A percentile compares a stretch with the other conserved stretches of the same genome.
These are phyloP conservation scores for Catharus ustulatus DNA, from an alignment of 2,797 vertebrate species.

Conservation along the genomic window DNA sequence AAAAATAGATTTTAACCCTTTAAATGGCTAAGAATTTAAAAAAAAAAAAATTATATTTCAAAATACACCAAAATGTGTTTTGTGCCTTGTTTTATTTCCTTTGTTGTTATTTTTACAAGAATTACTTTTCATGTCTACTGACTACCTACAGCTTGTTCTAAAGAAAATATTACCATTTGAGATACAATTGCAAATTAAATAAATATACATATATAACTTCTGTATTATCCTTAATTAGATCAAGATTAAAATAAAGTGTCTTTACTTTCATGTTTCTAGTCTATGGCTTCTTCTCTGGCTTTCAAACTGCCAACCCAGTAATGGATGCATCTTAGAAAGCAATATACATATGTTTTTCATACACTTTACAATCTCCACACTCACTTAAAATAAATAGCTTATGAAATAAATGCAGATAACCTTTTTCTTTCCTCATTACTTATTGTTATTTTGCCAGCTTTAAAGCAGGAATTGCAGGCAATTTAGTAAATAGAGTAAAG, in stretches of 20 bases:
- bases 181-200: not conserved
- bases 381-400: slow-evolving; percentile 28
- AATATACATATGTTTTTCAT: slow-evolving; percentile 1
- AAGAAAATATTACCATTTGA: not conserved
- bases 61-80: not conserved
- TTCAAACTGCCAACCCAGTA: not conserved
- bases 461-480: not conserved
- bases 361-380: not conserved
- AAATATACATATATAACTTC: not conserved
- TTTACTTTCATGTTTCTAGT: not conserved
- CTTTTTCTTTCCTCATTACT: slow-evolving; percentile 35
- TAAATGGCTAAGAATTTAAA: slow-evolving; percentile 4
- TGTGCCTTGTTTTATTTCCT: not conserved
- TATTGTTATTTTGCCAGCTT: slow-evolving; percentile 11
- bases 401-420: slow-evolving; percentile 22
- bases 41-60: slow-evolving; percentile 22
- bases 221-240: not conserved
- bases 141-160: not conserved
- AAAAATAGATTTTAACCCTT: not conserved
- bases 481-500: slow-evolving; percentile 5
- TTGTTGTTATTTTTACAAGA: slow-evolving; percentile 15
- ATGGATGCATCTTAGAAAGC: not conserved
- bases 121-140: slow-evolving; percentile 9
- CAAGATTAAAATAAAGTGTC: not conserved
- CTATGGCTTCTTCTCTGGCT: not conserved